Base-by-base conservation (phyloP, 1,140 invertebrate genomes). In the Chironomus tepperi region DNA sequence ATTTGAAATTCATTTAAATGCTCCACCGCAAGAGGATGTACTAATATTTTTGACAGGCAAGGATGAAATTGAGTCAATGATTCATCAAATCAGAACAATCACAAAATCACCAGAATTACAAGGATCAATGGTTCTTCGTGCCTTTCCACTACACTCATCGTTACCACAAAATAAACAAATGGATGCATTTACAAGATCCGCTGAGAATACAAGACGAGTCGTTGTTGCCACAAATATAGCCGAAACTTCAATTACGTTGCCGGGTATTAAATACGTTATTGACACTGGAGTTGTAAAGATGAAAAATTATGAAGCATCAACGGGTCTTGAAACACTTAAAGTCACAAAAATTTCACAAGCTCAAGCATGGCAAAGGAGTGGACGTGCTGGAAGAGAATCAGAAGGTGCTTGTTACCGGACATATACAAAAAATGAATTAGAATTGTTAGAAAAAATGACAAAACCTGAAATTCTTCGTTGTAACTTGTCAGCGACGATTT, bases 21-120 rank as follows among this genome's bases (percentile, higher is more conserved):
- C 90, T 75, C 93, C 93, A 9, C 82, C 89, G 19, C 91, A 93
- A 92, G 95, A 88, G 86, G 95, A 98, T 81, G 93, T 99, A 79
- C 84, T 99, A 43, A 93, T 98, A n/a, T 99, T 99, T 85, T 84
- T 99, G 72, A 99, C 97, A 76, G 98, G 98, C 3, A 96, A 98
- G 85, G 97, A 99, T 83, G 98, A 99, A 88, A 99, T 99, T 77
- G 96, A 99, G 84, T 87, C 90, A 3, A 88, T 95, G 75, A 91
- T 89, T 57, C 84, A 87, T 75, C 90, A 89, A 79, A 92, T 96
- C 1, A 86, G 88, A 77, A 87, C 91, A 78, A 87, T 95, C 75
- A 87, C 88, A 6, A 92, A 90, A 81, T 74, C 73, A 19, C 19
- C n/a, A 75, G 24, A 70, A 5, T 18, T 73, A 3, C 42, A 73